Base-by-base conservation (phyloP, 2,797 vertebrate genomes). In the Pangasius macronema region DNA sequence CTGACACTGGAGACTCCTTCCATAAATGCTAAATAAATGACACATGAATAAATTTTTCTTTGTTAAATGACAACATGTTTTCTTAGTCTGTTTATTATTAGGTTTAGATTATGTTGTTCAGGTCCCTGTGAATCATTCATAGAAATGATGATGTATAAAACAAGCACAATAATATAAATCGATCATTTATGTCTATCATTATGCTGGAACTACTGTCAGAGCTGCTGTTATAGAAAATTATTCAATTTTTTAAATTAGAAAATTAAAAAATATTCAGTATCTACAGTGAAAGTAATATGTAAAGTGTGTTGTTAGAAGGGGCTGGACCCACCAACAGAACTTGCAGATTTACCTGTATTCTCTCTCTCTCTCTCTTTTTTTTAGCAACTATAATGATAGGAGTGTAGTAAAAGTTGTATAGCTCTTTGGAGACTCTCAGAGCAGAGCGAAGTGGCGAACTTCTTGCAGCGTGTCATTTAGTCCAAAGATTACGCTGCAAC, bases 401-500 rank as follows among this genome's bases (percentile, higher is more conserved):
- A 83, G 0, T 67, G 42, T 51, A 30, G 42, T 67, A 67, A 67
- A 67, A 67, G 61, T 65, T 51, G 18, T 24, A 3, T 16, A n/a
- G 18, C 22, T 81, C 20, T 16, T n/a, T 27, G 13, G 59, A 49
- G 42, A 82, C 42, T 67, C 18, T 65, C 5, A 0, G 65, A 55
- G 51, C 42, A 67, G 16, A 11, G 39, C 7, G 49, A 36, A 27
- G 18, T 57, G 67, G 82, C 3, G 5, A 61, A 63, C 57, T 85
- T 61, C 55, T 61, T 7, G 0, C 67, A 55, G 20, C 2, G 30
- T 63, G 30, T 84, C 27, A 68, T 89, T 87, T 87, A 83, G 63
- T 65, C 68, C 53, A 1, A 16, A 86, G 81, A 87, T 88, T 90
- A 87, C 49, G 33, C 70, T 42, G 70, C 79, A 89, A 86, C 72